Evolutionary conservation across 2,113 vertebrate species (phyloP), one percentile per base, ranked within the genome.

Genomic region (Zosterops pallidus): DNA sequence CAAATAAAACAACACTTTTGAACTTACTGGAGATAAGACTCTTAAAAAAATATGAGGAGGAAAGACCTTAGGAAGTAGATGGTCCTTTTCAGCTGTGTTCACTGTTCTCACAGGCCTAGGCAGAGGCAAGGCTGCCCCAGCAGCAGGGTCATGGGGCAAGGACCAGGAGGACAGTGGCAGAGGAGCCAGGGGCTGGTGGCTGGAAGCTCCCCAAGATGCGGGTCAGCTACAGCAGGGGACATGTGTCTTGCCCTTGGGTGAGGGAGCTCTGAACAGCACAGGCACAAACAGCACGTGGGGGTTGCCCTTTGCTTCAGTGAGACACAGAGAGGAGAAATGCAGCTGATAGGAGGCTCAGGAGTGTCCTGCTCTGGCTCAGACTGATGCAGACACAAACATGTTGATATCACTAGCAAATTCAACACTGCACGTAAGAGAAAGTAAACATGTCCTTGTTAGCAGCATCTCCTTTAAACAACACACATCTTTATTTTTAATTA

Each of bases 301-400:
- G 52, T 59, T 81, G 59, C 74, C 47, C 42, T 24, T 2, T 23
- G 35, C 70, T 53, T 25, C 26, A 55, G 44, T 5, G 26, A 67
- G 60, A 26, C 26, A 8, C 42, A 2, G 42, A 24, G 44, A 16
- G 29, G 47, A 78, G 72, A 67, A 92, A 31, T 14, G 50, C 41
- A n/a, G 75, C 70, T 76, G 83, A 94, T 46, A 14, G 1, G 14
- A 64, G 52, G 21, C 69, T 86, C 52, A 16, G 56, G 33, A 59
- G 47, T n/a, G 84, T 67, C 59, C 75, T 0, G 0, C 47, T 63
- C 39, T 39, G 0, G 0, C 47, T 75, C 60, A 25, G 20, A 23
- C 65, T 37, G 72, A 31, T 70, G 60, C 83, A 92, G 60, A 89
- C 1, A 11, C 65, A 91, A 82, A 86, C 18, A 6, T 6, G 25